Evolutionary conservation across 2,113 vertebrate genomes (phyloP), one percentile per base, ranked within the genome.

Genomic region (Bos javanicus): DNA sequence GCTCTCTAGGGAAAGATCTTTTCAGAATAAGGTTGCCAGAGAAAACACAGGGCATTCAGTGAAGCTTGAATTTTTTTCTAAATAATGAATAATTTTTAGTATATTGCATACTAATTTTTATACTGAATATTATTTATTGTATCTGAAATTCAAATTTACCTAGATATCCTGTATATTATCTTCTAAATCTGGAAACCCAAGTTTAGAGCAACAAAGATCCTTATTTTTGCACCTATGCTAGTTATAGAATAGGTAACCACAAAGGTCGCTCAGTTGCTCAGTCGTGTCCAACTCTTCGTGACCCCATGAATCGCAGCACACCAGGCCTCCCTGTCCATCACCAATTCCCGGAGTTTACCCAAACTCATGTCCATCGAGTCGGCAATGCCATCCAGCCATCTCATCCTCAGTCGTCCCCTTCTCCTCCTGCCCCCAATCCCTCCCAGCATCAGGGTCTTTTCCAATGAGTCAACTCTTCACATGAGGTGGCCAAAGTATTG

Each of bases 81-180:
- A 97, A 94, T 89, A 64, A 95, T 67, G 62, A 90, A 84, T 88
- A 62, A 23, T 50, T 78, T 94, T 95, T 93, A 59, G 48, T 82
- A 52, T 83, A 95, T 82, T 54, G 50, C 82, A 86, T 90, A 28
- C n/a, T 89, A 43, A 92, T 84, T 95, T 96, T 97, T 89, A 81
- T 95, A 83, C 39, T 94, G 52, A 91, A 92, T 86, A 21, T 30
- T 50, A 96, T 88, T 95, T 76, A 59, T 2, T 71, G 95, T 80
- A 83, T 80, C 36, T 96, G 80, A 94, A 96, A 87, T 94, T 94
- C 59, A 96, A 88, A 90, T 64, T 36, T 90, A 87, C 84, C 46
- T 83, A 33, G 21, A 46, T 17, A 1, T 71, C 39, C 19, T 33
- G 2, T 62, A 48, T 74, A 94, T 80, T 78, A 50, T 78, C 62